These are phyloP conservation scores for Philypnodon macrostomus DNA, from an alignment of 2,797 vertebrate genomes.

Conservation along the genomic window DNA sequence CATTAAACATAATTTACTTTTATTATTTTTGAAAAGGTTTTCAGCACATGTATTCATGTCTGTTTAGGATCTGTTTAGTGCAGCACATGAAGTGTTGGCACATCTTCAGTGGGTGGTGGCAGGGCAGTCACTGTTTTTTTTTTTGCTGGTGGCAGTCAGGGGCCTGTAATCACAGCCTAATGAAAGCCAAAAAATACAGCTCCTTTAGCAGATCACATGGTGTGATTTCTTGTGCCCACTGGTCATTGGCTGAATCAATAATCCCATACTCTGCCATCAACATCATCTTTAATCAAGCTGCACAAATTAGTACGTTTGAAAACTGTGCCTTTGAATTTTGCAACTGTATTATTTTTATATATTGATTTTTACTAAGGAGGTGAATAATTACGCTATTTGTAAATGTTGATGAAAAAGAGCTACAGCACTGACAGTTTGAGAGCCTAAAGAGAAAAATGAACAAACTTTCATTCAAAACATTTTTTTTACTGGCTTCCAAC, in stretches of 20 bases:
- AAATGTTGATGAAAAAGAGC: constrained; percentile 35
- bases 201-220: constrained; percentile 57
- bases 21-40: constrained; percentile 8
- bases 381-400: constrained; percentile 38
- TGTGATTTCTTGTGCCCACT: constrained; percentile 43
- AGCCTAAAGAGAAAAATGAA: constrained; percentile 42
- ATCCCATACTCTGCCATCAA: constrained; percentile 39
- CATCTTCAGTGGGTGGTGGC: constrained; percentile 36
- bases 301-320: constrained; percentile 48
- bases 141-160: constrained; percentile 38
- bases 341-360: constrained; percentile 21
- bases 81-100: too few relatives aligned
- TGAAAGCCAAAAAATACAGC: constrained; percentile 69
- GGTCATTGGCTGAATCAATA: constrained; percentile 38
- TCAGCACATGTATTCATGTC: constrained; percentile 18
- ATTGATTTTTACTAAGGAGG: constrained; percentile 25
- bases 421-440: constrained; percentile 40
- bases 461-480: constrained; percentile 39
- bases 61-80: constrained; percentile 21
- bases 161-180: constrained; percentile 57
- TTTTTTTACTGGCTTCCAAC: constrained; percentile 27
- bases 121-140: constrained; percentile 37
- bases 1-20: too few relatives aligned
- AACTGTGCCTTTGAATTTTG: constrained; percentile 46
- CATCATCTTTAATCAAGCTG: constrained; percentile 44